Evolutionary conservation across 2,888 invertebrate genomes (phyloP).

Genomic region (Parnassius orleans): DNA sequence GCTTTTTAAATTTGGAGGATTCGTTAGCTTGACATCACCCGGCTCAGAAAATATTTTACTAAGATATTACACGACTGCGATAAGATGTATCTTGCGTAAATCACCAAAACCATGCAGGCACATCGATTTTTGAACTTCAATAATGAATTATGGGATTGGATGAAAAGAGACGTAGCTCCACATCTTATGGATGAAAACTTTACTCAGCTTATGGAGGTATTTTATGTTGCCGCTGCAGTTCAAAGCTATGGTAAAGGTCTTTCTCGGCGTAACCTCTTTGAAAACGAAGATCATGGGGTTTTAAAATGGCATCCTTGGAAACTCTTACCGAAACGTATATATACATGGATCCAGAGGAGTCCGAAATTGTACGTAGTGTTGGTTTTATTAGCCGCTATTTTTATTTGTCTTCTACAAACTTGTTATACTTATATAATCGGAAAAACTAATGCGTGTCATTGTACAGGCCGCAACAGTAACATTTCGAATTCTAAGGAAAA

Average conservation of each 20-base stretch:
- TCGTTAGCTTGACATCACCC: conserved; percentile 56
- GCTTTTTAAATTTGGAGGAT: conserved; percentile 58
- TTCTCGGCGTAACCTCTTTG: conserved; percentile 58
- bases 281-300: conserved; percentile 37
- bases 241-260: conserved; percentile 67
- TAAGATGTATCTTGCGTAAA: conserved; percentile 59
- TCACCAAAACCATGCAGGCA: conserved; percentile 64
- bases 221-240: conserved; percentile 65
- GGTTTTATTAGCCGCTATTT: conserved; percentile 47
- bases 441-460: conserved; percentile 46
- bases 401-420: conserved; percentile 57
- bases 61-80: conserved; percentile 65
- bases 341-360: conserved; percentile 54
- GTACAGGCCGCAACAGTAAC: conserved; percentile 31
- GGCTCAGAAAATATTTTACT: conserved; percentile 57
- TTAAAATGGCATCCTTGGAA: conserved; percentile 59
- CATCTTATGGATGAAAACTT: conserved; percentile 62
- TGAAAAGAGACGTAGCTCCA: conserved; percentile 67
- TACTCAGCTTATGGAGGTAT: conserved; percentile 68
- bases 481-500: conserved; percentile 35
- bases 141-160: conserved; percentile 71
- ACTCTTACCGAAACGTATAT: conserved; percentile 47
- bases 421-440: conserved; percentile 55
- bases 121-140: conserved; percentile 64
- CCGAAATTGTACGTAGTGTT: conserved; percentile 52